phyloP scores from a whole-genome alignment of 2,113 vertebrate genomes.

The Gallinago media region DNA sequence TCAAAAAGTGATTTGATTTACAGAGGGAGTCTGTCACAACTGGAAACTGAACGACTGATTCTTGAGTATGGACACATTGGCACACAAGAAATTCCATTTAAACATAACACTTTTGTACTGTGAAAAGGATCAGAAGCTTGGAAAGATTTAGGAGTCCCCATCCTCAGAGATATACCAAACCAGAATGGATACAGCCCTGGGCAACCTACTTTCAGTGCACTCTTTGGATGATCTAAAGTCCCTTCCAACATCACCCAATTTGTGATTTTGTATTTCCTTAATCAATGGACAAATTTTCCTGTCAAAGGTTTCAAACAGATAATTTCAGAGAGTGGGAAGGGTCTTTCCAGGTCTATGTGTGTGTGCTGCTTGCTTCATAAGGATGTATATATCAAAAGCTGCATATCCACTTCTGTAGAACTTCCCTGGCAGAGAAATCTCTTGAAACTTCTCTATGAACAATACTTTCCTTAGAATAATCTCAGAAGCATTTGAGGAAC shows the following conservation, averaged over 20 bases:
- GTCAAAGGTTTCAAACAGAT: not conserved
- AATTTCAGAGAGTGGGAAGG: not conserved
- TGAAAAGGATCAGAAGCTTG: not conserved
- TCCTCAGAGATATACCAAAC: not conserved
- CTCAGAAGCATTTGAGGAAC: not conserved
- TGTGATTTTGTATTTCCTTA: not conserved
- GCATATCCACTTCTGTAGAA: not conserved
- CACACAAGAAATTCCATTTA: not conserved
- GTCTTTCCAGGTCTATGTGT: not conserved
- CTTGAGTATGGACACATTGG: not conserved
- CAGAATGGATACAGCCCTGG: not conserved
- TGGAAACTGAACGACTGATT: not conserved
- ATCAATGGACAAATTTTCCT: not conserved
- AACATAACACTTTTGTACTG: not conserved
- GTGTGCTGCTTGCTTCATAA: not conserved
- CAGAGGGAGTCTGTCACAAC: not conserved
- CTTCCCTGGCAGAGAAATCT: not conserved
- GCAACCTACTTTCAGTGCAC: not conserved
- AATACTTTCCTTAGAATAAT: not conserved
- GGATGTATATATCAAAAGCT: accelerated
- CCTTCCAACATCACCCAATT: not conserved
- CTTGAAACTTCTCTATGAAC: not conserved
- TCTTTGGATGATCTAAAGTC: not conserved
- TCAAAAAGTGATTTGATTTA: not conserved
- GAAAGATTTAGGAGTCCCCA: not conserved